phyloP scores from a whole-genome alignment of 2,797 vertebrate species.

The Pogonophryne albipinna region DNA sequence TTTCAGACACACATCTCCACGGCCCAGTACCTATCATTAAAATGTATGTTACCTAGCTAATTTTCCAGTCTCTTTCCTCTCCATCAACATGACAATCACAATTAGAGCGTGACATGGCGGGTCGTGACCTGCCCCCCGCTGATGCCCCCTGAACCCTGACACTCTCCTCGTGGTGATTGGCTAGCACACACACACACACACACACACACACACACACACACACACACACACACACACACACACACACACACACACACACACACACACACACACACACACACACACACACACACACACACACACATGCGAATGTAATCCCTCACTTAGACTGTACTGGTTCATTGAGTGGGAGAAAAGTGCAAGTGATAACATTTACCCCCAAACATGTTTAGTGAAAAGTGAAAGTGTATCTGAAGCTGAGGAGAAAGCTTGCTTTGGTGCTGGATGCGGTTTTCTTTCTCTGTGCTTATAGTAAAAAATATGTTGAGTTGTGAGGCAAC shows the following conservation, averaged over 20 bases:
- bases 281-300: slow-evolving; percentile 2
- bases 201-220: slow-evolving; percentile 9
- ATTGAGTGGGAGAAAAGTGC: slow-evolving; percentile 21
- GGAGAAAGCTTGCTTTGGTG: background rate
- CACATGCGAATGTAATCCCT: slow-evolving; percentile 19
- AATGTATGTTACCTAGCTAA: slow-evolving; percentile 71
- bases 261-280: slow-evolving; percentile 7
- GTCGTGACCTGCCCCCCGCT: slow-evolving; percentile 71
- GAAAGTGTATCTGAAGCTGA: background rate
- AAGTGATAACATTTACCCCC: slow-evolving; percentile 13
- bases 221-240: background rate
- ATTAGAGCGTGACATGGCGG: slow-evolving; percentile 77
- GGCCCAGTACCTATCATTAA: slow-evolving; percentile 50
- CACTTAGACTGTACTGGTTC: background rate
- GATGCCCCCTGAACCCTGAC: slow-evolving; percentile 64
- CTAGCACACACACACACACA: slow-evolving; percentile 15
- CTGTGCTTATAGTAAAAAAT: background rate
- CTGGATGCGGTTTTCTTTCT: background rate
- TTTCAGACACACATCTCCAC: slow-evolving; percentile 20
- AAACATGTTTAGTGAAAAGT: background rate
- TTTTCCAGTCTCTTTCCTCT: slow-evolving; percentile 73
- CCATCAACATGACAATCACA: slow-evolving; percentile 82
- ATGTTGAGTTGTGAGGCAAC: too few relatives aligned
- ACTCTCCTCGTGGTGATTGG: slow-evolving; percentile 39
- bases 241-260: slow-evolving; percentile 12